Evolutionary conservation across 2,113 vertebrate species (phyloP).

Genomic region (Phaethornis superciliosus): DNA sequence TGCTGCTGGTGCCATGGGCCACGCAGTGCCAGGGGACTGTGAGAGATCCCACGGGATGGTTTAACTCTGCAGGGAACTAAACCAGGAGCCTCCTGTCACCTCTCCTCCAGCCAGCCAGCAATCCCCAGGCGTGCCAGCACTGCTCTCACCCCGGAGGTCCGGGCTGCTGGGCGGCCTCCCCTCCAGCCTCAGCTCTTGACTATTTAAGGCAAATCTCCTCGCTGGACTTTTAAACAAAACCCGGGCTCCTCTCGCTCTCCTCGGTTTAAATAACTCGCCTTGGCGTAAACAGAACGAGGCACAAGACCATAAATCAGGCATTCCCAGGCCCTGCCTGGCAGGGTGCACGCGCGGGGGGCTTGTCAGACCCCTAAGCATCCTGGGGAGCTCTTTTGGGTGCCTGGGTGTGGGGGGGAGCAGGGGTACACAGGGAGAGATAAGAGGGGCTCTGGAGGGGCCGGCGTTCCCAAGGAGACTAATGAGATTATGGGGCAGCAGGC

Average conservation of each 20-base stretch:
- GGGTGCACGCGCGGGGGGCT: background rate
- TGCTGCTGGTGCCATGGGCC: rapidly evolving
- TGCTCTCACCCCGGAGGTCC: background rate
- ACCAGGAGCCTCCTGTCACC: background rate
- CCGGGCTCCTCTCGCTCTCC: slow-evolving; percentile 51
- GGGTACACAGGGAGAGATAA: rapidly evolving
- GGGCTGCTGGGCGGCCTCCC: slow-evolving; percentile 5
- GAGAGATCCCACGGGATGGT: rapidly evolving
- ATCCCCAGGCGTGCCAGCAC: background rate
- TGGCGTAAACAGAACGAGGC: slow-evolving; percentile 69
- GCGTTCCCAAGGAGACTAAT: background rate
- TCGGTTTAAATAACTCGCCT: slow-evolving; percentile 70
- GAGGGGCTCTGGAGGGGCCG: background rate
- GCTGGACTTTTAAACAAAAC: slow-evolving; percentile 72
- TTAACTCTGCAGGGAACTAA: background rate
- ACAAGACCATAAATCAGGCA: slow-evolving; percentile 69
- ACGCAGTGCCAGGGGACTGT: rapidly evolving
- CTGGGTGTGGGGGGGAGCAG: background rate
- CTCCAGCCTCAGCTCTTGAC: slow-evolving; percentile 64
- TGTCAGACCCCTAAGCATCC: background rate
- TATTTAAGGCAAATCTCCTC: slow-evolving; percentile 79
- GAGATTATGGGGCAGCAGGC: background rate
- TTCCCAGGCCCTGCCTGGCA: slow-evolving; percentile 32
- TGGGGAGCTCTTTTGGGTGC: rapidly evolving
- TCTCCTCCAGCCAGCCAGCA: background rate